Evolutionary conservation across 2,888 invertebrate genomes (phyloP).

Genomic region (Leptopilina syphax): DNA sequence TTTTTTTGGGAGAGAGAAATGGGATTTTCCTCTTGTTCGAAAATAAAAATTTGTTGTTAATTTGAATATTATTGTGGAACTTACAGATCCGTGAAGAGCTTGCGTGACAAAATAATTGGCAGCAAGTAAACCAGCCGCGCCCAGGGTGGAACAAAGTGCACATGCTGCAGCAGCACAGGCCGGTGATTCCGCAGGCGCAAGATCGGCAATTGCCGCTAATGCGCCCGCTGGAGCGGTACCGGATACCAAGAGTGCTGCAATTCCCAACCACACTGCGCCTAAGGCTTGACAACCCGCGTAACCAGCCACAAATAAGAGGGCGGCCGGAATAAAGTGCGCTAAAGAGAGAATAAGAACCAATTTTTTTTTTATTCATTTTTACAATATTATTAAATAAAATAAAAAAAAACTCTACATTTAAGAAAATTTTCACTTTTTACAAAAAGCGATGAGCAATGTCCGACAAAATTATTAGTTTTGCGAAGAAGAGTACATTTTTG

Average conservation of each 20-base stretch:
- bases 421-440: too few species aligned
- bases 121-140: conserved; percentile 79
- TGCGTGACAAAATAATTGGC: conserved; percentile 81
- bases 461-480: too few species aligned
- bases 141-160: conserved; percentile 79
- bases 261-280: conserved; percentile 80
- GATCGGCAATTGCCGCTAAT: conserved; percentile 80
- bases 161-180: conserved; percentile 75
- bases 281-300: conserved; percentile 81
- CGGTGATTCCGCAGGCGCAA: conserved; percentile 78
- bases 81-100: conserved; percentile 80
- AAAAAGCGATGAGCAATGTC: too few species aligned
- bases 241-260: conserved; percentile 79
- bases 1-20: too few species aligned
- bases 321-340: conserved; percentile 81
- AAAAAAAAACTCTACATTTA: too few species aligned
- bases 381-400: too few species aligned
- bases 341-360: conserved; percentile 44
- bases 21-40: too few species aligned
- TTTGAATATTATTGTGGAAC: conserved; percentile 52
- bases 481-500: too few species aligned
- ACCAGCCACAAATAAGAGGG: conserved; percentile 80
- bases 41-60: neutral
- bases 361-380: too few species aligned
- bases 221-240: conserved; percentile 81